phyloP scores from a whole-genome alignment of 2,888 invertebrate species.

The Rhagonycha lutea region DNA sequence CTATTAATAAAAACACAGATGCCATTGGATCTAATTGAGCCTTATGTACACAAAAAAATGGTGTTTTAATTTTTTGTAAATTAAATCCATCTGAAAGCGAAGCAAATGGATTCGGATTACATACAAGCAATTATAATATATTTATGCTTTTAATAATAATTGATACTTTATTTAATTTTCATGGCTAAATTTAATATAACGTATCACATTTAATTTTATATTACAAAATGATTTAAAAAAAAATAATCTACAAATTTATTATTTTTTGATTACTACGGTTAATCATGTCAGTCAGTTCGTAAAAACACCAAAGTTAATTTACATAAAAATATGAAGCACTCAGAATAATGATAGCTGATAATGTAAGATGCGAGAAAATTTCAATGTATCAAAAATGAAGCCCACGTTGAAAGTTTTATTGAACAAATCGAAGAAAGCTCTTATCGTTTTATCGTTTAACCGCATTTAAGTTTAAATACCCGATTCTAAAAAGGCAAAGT shows the following conservation, averaged over 20 bases:
- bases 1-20: too few species aligned
- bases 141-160: not conserved
- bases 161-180: too few species aligned
- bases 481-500: slow-evolving; percentile 19
- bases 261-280: not conserved
- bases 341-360: slow-evolving; percentile 18
- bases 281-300: not conserved
- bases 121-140: too few species aligned
- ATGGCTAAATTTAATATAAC: too few species aligned
- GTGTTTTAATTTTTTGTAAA: too few species aligned
- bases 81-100: too few species aligned
- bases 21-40: too few species aligned
- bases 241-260: not conserved
- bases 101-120: too few species aligned
- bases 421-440: slow-evolving; percentile 23
- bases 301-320: not conserved
- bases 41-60: too few species aligned
- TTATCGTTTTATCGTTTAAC: slow-evolving; percentile 27
- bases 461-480: slow-evolving; percentile 30
- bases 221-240: not conserved
- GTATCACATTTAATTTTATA: too few species aligned
- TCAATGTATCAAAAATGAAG: slow-evolving; percentile 23
- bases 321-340: slow-evolving; percentile 10
- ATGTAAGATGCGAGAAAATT: slow-evolving; percentile 9
- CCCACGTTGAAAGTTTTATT: slow-evolving; percentile 18